Evolutionary conservation across 1,140 invertebrate genomes (phyloP).

Genomic region (Aphelinus certus): DNA sequence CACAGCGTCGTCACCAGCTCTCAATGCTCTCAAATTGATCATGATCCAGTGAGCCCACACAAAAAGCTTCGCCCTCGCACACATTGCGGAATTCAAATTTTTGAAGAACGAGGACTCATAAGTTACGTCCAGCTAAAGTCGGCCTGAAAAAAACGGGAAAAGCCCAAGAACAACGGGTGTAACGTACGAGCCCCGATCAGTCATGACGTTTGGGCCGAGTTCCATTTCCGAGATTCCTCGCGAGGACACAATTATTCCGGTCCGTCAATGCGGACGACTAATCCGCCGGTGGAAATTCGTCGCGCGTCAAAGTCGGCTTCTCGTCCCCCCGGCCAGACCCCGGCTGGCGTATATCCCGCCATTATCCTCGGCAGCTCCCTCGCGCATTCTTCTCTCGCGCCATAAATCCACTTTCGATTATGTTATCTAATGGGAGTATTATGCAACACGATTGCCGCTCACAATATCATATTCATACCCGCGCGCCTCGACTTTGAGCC

Average conservation of each 20-base stretch:
- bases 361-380: not conserved
- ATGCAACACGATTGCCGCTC: conserved; percentile 63
- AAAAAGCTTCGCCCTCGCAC: too few species aligned
- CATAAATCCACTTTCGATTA: conserved; percentile 65
- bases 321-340: not conserved
- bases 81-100: too few species aligned
- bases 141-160: not conserved
- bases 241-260: not conserved
- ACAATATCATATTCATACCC: conserved; percentile 38
- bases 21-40: not conserved
- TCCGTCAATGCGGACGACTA: conserved; percentile 19
- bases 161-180: not conserved
- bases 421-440: conserved; percentile 64
- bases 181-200: conserved; percentile 32
- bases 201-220: not conserved
- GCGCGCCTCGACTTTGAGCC: not conserved
- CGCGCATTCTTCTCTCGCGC: conserved; percentile 32
- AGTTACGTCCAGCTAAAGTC: not conserved
- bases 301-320: conserved; percentile 28
- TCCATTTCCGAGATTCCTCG: conserved; percentile 15
- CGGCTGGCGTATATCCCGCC: too few species aligned
- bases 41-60: too few species aligned
- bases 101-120: conserved; percentile 13
- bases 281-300: conserved; percentile 34
- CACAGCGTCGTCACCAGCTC: too few species aligned